Base-by-base conservation (phyloP, 2,888 invertebrate genomes). In the Hyposoter dolosus region DNA sequence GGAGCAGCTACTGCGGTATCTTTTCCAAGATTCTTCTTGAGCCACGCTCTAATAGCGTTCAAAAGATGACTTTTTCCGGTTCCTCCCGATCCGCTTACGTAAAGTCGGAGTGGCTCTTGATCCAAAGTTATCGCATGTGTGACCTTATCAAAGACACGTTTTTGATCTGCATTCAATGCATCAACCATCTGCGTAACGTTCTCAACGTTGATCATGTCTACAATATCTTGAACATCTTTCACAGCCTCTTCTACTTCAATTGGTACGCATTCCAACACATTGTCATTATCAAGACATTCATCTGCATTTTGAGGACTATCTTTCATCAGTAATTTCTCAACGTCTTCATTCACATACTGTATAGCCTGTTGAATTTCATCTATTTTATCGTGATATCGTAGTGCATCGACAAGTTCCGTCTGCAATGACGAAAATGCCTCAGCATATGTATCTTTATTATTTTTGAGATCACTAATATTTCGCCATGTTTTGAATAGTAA, bases 51-150 rank as follows among this genome's bases (percentile, higher is more conserved):
- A 3, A 92, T 77, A 23, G 88, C 89, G 86, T 92, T 89, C 66
- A 91, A 92, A 72, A 92, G 83, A 88, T 80, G 91, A 85, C 91
- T 91, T 82, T 92, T 91, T 19, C 91, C 92, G n/a, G 91, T 91
- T 28, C 90, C 91, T 69, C 91, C 91, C 40, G 86, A 88, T 17
- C 91, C 91, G 88, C 89, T 90, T 1, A 91, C 85, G 85, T 86
- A 91, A 19, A 87, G 69, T 65, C 89, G 65, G 19, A 90, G 50
- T 40, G 87, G 77, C 63, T 83, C 69, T 40, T 84, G 53, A n/a
- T 75, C 19, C 7, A 71, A 77, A n/a, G 19, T 1, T 35, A 86
- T 19, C 23, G 50, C 65, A 43, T 12, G 45, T 43, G 79, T 86
- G 0, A 89, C 85, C 76, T 72, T 83, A 40, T 88, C 76, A 45